Base-by-base conservation (phyloP, 2,113 vertebrate genomes). In the Condylura cristata region DNA sequence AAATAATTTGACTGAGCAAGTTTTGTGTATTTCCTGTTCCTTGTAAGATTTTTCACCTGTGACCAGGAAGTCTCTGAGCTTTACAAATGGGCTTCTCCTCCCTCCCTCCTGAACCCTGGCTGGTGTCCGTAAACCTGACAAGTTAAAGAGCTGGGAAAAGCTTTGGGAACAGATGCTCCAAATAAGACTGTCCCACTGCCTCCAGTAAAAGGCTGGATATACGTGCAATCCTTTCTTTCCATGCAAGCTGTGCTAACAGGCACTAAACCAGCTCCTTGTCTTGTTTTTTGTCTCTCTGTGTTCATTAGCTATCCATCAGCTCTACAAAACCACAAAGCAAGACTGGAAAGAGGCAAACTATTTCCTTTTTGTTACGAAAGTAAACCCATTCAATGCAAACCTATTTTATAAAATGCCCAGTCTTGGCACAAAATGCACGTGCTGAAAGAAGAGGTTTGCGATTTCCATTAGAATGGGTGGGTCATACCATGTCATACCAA, bases 11-110 rank as follows among this genome's bases (percentile, higher is more conserved):
- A 86, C 68, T n/a, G 65, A 94, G 13, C 34, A 7, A 37, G 44
- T 80, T 93, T 95, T 87, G 91, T 53, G 46, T 46, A 80, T 75
- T 95, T 97, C 91, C 95, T 96, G 91, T 86, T 92, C 0, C 48
- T 74, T 91, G 6, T 0, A 63, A 81, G 56, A 70, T 84, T 88
- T 95, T 89, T 90, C 76, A 78, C 63, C 65, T 94, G 89, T 1
- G 0, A 26, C 46, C 26, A 9, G 34, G 87, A 32, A 32, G 41
- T 60, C 56, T 80, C 70, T 58, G 44, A 93, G 30, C 4, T 71
- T 63, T 86, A 86, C 87, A 93, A 88, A 87, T 96, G 22, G 81
- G 30, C 24, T 96, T 91, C 60, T 83, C 44, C 13, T 48, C 41
- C 44, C 13, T 48, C 41, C 51, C 37, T 74, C 41, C 32, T 82